phyloP scores from a whole-genome alignment of 1,140 invertebrate genomes.

The Nylanderia fulva region DNA sequence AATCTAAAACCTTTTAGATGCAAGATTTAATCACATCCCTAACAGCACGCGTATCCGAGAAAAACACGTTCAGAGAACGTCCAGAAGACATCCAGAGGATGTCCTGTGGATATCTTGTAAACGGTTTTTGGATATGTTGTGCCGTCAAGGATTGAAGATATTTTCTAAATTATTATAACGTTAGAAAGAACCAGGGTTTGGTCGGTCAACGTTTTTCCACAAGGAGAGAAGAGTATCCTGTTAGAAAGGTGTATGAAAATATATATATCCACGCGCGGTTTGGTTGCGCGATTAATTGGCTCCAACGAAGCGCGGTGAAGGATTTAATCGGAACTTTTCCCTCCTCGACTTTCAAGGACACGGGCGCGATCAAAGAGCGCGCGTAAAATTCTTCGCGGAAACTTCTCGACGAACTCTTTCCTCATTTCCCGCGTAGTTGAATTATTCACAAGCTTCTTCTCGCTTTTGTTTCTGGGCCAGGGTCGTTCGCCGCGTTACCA shows the following conservation, averaged over 20 bases:
- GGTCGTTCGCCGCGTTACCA: constrained; percentile 75
- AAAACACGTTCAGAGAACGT: too few species aligned
- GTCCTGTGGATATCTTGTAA: too few species aligned
- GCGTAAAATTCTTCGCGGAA: constrained; percentile 83
- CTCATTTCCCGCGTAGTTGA: constrained; percentile 85
- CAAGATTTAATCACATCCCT: too few species aligned
- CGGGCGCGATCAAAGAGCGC: constrained; percentile 58
- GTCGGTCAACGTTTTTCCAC: not conserved
- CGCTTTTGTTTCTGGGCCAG: constrained; percentile 86
- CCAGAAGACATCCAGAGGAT: too few species aligned
- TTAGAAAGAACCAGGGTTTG: not conserved
- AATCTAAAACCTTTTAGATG: too few species aligned
- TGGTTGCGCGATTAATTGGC: not conserved
- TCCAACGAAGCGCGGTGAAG: not conserved
- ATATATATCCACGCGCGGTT: too few species aligned
- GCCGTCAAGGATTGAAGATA: too few species aligned
- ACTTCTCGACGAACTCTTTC: constrained; percentile 84
- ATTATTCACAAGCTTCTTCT: constrained; percentile 86
- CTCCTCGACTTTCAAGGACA: constrained; percentile 65
- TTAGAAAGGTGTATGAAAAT: too few species aligned
- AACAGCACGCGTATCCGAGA: too few species aligned
- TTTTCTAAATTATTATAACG: not conserved
- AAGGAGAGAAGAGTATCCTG: too few species aligned
- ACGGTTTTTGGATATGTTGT: too few species aligned
- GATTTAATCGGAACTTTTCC: constrained; percentile 43